Evolutionary conservation across 2,888 invertebrate species (phyloP).

Genomic region (Conus canariensis): DNA sequence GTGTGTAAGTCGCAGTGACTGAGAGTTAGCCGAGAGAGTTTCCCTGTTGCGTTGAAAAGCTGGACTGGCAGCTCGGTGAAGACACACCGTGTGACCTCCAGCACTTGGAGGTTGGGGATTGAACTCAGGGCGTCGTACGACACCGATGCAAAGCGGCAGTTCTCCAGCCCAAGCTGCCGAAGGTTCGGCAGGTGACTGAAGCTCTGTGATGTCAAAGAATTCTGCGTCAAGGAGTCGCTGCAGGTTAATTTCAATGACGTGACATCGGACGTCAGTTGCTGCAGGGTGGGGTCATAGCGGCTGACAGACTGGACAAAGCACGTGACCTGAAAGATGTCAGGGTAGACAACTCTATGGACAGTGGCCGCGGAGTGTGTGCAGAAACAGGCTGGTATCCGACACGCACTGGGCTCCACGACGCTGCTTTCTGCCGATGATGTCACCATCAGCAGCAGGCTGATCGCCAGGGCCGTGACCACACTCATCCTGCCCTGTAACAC

Average conservation of each 20-base stretch:
- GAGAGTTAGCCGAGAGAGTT: background rate
- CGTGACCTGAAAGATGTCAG: background rate
- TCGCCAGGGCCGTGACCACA: background rate
- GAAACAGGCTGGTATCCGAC: background rate
- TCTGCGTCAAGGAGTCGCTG: background rate
- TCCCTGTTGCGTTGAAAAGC: background rate
- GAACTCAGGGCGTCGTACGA: background rate
- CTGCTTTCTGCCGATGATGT: background rate
- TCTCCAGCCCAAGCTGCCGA: background rate
- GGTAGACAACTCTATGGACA: background rate
- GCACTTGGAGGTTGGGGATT: background rate
- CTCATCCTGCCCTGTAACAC: background rate
- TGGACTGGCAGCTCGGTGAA: background rate
- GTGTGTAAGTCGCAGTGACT: background rate
- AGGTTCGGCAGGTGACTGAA: constrained; percentile 1
- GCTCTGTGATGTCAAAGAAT: background rate
- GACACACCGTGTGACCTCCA: constrained; percentile 1
- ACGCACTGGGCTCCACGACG: background rate
- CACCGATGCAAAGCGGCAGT: background rate
- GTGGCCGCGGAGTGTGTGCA: background rate
- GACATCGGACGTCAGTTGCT: background rate
- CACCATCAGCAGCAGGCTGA: background rate
- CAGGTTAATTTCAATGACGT: constrained; percentile 8
- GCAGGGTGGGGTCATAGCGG: constrained; percentile 1
- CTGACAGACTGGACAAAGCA: constrained; percentile 28